phyloP scores from a whole-genome alignment of 2,113 vertebrate genomes.

The Corydoras sp. region DNA sequence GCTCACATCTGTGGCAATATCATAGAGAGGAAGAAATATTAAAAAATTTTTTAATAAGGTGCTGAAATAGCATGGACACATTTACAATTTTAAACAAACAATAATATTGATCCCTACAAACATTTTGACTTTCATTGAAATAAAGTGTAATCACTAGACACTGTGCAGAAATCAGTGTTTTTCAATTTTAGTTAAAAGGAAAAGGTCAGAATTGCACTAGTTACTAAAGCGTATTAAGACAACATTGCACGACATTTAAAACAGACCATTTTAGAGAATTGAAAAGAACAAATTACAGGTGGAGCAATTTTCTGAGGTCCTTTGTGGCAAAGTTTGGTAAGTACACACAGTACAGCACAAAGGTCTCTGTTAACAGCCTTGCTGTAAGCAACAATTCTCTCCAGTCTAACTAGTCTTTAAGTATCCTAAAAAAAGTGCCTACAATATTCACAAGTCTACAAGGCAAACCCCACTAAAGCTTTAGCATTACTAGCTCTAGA shows the following conservation, averaged over 20 bases:
- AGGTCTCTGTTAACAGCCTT: not conserved
- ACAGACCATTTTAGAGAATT: slow-evolving; percentile 44
- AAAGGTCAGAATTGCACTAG: slow-evolving; percentile 45
- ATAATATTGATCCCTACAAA: slow-evolving; percentile 22
- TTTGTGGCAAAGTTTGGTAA: not conserved
- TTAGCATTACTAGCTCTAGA: not conserved
- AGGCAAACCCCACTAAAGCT: not conserved
- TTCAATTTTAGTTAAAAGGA: slow-evolving; percentile 52
- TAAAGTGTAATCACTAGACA: slow-evolving; percentile 30
- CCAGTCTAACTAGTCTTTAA: not conserved
- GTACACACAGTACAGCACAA: not conserved
- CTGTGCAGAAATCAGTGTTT: slow-evolving; percentile 17
- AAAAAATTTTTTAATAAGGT: slow-evolving; percentile 63
- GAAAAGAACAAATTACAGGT: slow-evolving; percentile 24
- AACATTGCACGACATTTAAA: slow-evolving; percentile 47
- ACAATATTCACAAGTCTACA: not conserved
- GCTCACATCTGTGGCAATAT: not conserved
- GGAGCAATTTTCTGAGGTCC: not conserved
- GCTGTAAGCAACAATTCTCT: not conserved
- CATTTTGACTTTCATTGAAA: slow-evolving; percentile 28
- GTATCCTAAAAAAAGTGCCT: not conserved
- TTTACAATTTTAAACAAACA: slow-evolving; percentile 39
- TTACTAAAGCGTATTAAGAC: slow-evolving; percentile 58
- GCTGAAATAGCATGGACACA: slow-evolving; percentile 54
- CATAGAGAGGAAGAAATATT: not conserved